Percentiles rank a stretch among this genome's conserved stretches.
These are phyloP conservation scores for Spinus olivaceus DNA, from an alignment of 2,797 vertebrate species.

Conservation along the genomic window DNA sequence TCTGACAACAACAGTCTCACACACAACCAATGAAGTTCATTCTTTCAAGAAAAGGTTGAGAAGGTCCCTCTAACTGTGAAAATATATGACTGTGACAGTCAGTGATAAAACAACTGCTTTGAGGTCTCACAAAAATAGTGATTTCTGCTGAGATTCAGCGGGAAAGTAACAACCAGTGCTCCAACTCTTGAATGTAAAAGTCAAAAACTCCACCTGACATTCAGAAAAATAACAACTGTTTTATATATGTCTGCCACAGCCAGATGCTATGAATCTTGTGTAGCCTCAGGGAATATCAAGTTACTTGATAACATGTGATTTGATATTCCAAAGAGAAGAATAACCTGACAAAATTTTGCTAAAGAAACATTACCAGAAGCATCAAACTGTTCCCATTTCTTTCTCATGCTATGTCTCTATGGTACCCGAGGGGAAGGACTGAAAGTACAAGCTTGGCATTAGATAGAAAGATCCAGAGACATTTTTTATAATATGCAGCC, in stretches of 20 bases:
- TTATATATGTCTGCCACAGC: background rate
- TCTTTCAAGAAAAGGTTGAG: background rate
- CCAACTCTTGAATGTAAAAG: background rate
- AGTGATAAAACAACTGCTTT: background rate
- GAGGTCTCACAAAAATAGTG: background rate
- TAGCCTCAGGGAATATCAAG: background rate
- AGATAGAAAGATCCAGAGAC: background rate
- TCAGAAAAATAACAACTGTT: constrained; percentile 1
- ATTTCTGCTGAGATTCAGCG: background rate
- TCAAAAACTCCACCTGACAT: background rate
- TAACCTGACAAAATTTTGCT: constrained; percentile 32
- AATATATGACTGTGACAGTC: background rate
- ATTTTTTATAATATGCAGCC: background rate
- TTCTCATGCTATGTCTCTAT: background rate
- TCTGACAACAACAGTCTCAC: background rate
- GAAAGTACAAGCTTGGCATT: background rate
- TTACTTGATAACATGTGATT: constrained; percentile 1
- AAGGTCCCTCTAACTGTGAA: background rate
- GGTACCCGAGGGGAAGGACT: background rate
- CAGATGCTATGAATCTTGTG: background rate
- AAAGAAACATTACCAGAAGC: constrained; percentile 8
- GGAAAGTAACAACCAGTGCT: background rate
- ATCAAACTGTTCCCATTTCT: background rate
- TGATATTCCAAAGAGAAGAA: constrained; percentile 49
- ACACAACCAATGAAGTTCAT: background rate